Evolutionary conservation across 2,113 vertebrate genomes (phyloP), one percentile per base, ranked within the genome.

Genomic region (Vanacampus margaritifer): DNA sequence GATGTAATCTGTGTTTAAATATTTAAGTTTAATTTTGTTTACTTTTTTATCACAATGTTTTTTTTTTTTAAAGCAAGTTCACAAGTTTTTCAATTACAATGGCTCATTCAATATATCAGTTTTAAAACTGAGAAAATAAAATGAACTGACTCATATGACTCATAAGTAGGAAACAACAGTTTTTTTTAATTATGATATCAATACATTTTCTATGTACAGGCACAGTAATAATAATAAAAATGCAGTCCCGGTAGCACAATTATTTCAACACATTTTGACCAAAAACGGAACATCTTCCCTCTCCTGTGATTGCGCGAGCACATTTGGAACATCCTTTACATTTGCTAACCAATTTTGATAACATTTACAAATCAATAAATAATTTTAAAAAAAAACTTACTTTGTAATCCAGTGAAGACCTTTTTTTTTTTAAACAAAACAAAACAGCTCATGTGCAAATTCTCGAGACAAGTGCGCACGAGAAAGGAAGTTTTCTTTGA

Each of bases 141-240:
- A 32, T 32, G 28, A 32, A 32, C 28, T 32, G 28, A 32, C 28
- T 32, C 28, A 32, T 32, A 19, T 32, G 28, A 32, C 28, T 32
- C 28, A 32, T 32, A 19, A 32, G 84, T 91, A 92, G 63, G 86
- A 93, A 91, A 91, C 86, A 84, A 89, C 63, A 84, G 86, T 90
- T 87, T 92, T 50, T 19, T 46, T 13, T 93, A 88, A 87, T 90
- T 91, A 89, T 88, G 82, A 90, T 91, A 91, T 91, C 86, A 90
- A 90, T 89, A 86, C 87, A 85, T 86, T 80, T 80, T 75, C 79
- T 91, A 89, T 91, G 77, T 90, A 91, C 86, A 92, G 59, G n/a
- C 73, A 87, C 69, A 85, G 79, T 84, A 23, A 62, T 45, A 24
- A 58, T 24, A 89, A 89, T 88, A 90, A 89, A 92, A 91, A 90